Conservation (phyloP, 2,888 invertebrate genomes). For the Laothoe populi region DNA sequence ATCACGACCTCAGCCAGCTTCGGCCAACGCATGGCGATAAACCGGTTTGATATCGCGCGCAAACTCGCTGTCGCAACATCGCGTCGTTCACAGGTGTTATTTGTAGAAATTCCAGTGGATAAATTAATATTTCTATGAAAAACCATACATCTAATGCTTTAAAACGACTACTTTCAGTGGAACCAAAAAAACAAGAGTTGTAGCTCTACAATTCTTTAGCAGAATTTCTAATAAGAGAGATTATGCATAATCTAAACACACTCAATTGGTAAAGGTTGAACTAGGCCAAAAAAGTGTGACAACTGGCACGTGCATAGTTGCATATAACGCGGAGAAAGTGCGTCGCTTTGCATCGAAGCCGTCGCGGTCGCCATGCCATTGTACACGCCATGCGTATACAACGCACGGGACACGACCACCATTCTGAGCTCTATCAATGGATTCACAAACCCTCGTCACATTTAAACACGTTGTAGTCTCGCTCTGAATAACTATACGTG, state of each 20-base stretch:
- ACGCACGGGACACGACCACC: conserved; percentile 59
- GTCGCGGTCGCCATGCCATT: too few species aligned
- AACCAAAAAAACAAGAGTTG: not conserved
- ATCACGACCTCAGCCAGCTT: conserved; percentile 37
- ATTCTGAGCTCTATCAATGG: conserved; percentile 68
- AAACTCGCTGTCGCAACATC: conserved; percentile 67
- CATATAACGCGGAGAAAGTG: conserved; percentile 70
- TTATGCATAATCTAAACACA: conserved; percentile 15
- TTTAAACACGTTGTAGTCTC: conserved; percentile 70
- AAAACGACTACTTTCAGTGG: not conserved
- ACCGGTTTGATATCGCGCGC: conserved; percentile 72
- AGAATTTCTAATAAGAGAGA: conserved; percentile 21
- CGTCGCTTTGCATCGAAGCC: conserved; percentile 45
- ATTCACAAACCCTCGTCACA: conserved; percentile 67
- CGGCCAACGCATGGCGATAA: conserved; percentile 36
- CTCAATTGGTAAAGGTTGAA: conserved; percentile 24
- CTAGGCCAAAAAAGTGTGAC: conserved; percentile 65
- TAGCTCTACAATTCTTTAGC: not conserved
- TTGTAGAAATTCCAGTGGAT: conserved; percentile 68
- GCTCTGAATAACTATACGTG: conserved; percentile 74
- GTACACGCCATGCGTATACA: conserved; percentile 45
- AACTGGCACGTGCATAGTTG: conserved; percentile 61
- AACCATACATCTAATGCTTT: conserved; percentile 32
- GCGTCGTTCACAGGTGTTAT: conserved; percentile 67
- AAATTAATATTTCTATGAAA: conserved; percentile 51